A percentile compares a stretch with the other conserved stretches of the same genome.
phyloP scores from a whole-genome alignment of 1,140 invertebrate genomes.

The Cyphomyrmex costatus region DNA sequence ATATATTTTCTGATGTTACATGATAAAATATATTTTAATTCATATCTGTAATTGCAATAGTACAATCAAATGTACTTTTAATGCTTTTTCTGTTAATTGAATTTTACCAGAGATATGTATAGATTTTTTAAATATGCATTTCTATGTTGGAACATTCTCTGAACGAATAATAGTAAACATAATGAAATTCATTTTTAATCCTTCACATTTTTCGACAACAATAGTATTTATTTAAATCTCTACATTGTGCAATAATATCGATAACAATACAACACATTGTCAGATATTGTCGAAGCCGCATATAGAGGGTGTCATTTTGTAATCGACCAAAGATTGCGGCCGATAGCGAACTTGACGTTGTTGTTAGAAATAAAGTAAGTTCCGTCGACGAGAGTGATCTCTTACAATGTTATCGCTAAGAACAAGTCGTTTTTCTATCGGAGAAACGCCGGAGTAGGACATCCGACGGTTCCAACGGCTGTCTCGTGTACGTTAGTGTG shows the following conservation, averaged over 20 bases:
- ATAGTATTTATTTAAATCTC: not conserved
- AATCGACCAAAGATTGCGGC: not conserved
- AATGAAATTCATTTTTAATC: slow-evolving; percentile 6
- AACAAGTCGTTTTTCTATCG: not conserved
- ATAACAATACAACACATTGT: not conserved
- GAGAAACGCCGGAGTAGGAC: not conserved
- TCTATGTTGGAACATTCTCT: slow-evolving; percentile 1
- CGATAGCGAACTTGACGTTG: not conserved
- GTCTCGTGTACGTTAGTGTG: not conserved
- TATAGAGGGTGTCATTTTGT: not conserved
- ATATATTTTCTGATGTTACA: not conserved
- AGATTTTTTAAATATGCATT: not conserved
- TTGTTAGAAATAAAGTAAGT: not conserved
- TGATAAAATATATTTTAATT: not conserved
- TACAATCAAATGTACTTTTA: slow-evolving; percentile 1
- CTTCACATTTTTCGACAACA: slow-evolving; percentile 20
- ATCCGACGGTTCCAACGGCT: not conserved
- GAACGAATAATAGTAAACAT: slow-evolving; percentile 5
- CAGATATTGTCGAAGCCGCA: not conserved
- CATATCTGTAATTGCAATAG: not conserved
- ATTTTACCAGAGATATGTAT: not conserved
- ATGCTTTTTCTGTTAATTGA: not conserved
- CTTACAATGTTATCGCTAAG: not conserved
- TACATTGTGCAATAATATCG: not conserved
- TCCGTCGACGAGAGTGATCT: not conserved